Conservation (phyloP, 23 tunicate species). For the Halocynthia aurantium region DNA sequence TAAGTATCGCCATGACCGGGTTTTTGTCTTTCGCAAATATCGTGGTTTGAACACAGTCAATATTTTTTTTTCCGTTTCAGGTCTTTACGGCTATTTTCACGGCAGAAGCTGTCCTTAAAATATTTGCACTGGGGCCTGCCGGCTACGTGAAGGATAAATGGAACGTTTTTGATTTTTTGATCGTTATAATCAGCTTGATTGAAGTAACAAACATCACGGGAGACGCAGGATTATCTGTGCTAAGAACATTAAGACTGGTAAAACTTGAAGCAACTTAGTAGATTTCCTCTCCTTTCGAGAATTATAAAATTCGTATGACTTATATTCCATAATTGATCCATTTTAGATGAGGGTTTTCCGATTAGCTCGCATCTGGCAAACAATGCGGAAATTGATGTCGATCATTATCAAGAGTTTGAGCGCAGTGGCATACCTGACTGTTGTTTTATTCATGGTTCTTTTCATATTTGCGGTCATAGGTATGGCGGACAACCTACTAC, state of each 20-base stretch:
- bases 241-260: slow-evolving; percentile 82
- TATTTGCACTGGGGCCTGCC: slow-evolving; percentile 52
- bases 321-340: background rate
- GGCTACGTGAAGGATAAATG: slow-evolving; percentile 56
- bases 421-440: slow-evolving; percentile 80
- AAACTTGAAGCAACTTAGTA: background rate
- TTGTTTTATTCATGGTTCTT: slow-evolving; percentile 80
- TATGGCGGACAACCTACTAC: slow-evolving; percentile 4
- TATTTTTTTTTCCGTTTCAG: slow-evolving; percentile 15
- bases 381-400: slow-evolving; percentile 84
- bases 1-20: slow-evolving; percentile 7
- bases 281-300: too few species aligned
- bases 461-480: slow-evolving; percentile 97
- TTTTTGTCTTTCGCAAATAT: background rate
- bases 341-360: slow-evolving; percentile 86
- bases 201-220: slow-evolving; percentile 28
- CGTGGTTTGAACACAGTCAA: background rate
- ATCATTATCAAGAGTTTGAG: slow-evolving; percentile 70
- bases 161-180: slow-evolving; percentile 90
- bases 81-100: slow-evolving; percentile 78
- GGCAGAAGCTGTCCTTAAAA: slow-evolving; percentile 63
- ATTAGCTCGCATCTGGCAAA: slow-evolving; percentile 89
- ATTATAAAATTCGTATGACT: too few species aligned
- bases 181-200: slow-evolving; percentile 69
- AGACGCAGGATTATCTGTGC: slow-evolving; percentile 41